Evolutionary conservation across 2,113 vertebrate genomes (phyloP), one percentile per base, ranked within the genome.

Genomic region (Girardinichthys multiradiatus): DNA sequence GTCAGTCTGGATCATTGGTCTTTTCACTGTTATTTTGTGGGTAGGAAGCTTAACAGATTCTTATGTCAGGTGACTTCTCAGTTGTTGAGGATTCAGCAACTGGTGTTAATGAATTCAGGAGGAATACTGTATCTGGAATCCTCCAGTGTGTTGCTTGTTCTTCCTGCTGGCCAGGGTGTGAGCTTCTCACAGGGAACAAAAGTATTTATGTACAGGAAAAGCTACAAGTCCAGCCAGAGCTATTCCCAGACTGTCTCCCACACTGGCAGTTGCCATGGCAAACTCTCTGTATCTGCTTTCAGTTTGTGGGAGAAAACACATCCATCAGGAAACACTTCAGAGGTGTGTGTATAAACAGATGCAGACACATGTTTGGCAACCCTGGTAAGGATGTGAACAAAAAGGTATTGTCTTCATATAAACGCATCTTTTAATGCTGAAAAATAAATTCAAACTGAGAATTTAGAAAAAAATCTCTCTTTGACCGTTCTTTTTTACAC

Each of bases 241-340:
- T 17, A 97, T 97, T 12, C 96, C 96, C 87, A 97, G 51, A 58
- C 95, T 96, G 93, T 97, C 96, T 0, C 95, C 96, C 4, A 96
- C 80, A 26, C 90, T 94, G 63, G 94, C 89, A 12, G 90, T 73
- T 2, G 88, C 90, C 94, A 94, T 93, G 68, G 93, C 86, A 57
- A 93, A 94, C 87, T 94, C 94, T 59, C 91, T 81, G 61, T 92
- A 74, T 37, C 86, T 77, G 71, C 87, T 70, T 80, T 71, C 91
- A 63, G 83, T 90, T 93, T 94, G 74, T 1, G 21, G 45, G 37
- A 57, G 13, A 33, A 48, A 45, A 64, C 11, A 65, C 4, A 8
- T 19, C 21, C 27, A 15, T 35, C 60, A 72, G 9, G 29, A 45
- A 8, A 2, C 4, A 37, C 30, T 24, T 12, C 19, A 51, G 28